Conservation (phyloP, 2,888 invertebrate genomes). For the Chirona hameri region DNA sequence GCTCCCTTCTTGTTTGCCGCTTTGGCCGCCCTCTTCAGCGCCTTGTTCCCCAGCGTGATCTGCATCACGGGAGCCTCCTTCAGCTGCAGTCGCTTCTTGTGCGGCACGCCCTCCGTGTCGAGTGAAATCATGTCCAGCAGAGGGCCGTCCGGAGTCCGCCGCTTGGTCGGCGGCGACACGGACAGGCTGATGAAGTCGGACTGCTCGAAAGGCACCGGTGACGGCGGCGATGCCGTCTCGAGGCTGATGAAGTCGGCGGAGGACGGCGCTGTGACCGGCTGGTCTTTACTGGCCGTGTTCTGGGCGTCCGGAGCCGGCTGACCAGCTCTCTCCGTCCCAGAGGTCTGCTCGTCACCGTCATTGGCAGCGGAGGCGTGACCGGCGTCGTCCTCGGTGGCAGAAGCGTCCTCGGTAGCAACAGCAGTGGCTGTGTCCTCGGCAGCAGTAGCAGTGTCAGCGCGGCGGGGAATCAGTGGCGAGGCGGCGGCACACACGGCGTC, state of each 20-base stretch:
- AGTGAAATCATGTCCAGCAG: neutral
- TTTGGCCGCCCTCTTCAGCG: neutral
- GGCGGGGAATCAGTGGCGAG: neutral
- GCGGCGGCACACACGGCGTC: neutral
- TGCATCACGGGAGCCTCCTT: neutral
- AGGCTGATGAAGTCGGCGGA: neutral
- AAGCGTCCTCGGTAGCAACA: neutral
- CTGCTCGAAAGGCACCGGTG: neutral
- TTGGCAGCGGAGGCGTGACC: no score
- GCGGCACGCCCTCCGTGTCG: slow-evolving; percentile 6
- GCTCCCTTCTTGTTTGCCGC: no score
- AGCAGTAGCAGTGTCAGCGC: neutral
- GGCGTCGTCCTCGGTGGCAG: no score
- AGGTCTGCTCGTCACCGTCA: no score
- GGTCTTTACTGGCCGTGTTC: no score
- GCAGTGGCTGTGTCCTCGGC: neutral
- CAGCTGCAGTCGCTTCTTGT: neutral
- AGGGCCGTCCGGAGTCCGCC: neutral
- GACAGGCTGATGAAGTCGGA: neutral
- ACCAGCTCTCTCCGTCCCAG: no score
- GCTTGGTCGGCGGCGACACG: neutral
- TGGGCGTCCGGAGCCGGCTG: no score
- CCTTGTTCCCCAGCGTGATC: neutral
- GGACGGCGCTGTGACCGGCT: neutral
- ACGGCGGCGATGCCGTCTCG: neutral